Conservation (phyloP, 2,888 invertebrate genomes). For the Biston betularia region DNA sequence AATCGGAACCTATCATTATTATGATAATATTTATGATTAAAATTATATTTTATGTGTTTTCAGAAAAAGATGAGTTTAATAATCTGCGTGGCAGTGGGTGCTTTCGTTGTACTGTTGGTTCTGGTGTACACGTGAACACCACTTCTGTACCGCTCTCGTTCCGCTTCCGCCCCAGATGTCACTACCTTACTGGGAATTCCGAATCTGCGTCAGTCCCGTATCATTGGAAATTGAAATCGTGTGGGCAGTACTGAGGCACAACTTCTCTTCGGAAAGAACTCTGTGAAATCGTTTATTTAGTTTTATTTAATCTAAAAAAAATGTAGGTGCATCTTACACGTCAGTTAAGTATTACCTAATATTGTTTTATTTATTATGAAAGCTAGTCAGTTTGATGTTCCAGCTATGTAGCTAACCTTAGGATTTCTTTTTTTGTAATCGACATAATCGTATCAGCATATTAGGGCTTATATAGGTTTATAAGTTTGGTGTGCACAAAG, state of each 20-base stretch:
- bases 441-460: too few species aligned
- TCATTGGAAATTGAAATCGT: too few species aligned
- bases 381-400: conserved; percentile 19
- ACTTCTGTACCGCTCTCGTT: neutral
- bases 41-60: conserved; percentile 41
- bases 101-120: conserved; percentile 71
- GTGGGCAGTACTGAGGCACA: neutral
- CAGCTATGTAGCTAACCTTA: neutral
- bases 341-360: conserved; percentile 2
- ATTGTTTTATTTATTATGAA: conserved; percentile 19
- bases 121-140: conserved; percentile 60
- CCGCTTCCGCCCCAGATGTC: neutral
- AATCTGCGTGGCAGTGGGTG: conserved; percentile 68
- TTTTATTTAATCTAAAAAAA: too few species aligned
- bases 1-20: too few species aligned
- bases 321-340: too few species aligned
- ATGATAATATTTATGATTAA: neutral
- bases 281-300: too few species aligned
- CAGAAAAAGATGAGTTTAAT: conserved; percentile 76
- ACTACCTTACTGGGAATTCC: neutral
- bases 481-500: too few species aligned
- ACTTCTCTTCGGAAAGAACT: too few species aligned
- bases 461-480: too few species aligned
- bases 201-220: neutral
- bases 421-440: too few species aligned